Evolutionary conservation across 1,140 invertebrate genomes (phyloP).

Genomic region (roundworm (Caenorhabditis elegans)): WBcel235 BX284603.4:7061501-7062000

Average conservation of each 20-base stretch:
- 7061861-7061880: background rate
- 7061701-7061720: no score
- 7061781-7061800: background rate
- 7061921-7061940: background rate
- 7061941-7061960: background rate
- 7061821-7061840: background rate
- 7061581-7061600: constrained; percentile 5
- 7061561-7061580: background rate
- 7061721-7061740: no score
- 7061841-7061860: no score
- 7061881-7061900: background rate
- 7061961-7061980: background rate
- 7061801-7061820: background rate
- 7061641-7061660: background rate
- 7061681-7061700: background rate
- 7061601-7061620: background rate
- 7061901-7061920: background rate
- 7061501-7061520: no score
- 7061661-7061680: background rate
- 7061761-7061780: background rate
- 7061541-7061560: background rate
- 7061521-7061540: background rate
- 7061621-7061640: background rate
- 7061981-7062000: background rate
- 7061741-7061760: background rate